A percentile compares a stretch with the other conserved stretches of the same genome.
These are phyloP conservation scores for Diloba caeruleocephala DNA, from an alignment of 2,888 invertebrate genomes.

Conservation along the genomic window DNA sequence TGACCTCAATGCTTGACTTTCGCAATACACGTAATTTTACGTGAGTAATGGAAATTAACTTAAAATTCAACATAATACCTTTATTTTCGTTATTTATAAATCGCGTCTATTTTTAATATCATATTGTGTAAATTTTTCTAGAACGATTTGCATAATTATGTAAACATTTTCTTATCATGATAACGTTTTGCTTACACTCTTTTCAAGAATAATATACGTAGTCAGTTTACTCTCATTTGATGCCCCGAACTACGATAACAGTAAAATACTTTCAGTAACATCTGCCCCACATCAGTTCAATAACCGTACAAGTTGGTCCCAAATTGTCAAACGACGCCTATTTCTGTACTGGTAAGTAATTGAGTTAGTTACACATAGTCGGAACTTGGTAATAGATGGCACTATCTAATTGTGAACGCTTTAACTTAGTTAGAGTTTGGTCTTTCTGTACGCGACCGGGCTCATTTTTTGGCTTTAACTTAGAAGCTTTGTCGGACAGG, in stretches of 20 bases:
- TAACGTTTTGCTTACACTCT: too few species aligned
- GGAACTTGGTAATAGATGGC: constrained; percentile 48
- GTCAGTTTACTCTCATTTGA: background rate
- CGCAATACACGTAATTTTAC: too few species aligned
- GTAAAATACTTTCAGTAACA: constrained; percentile 15
- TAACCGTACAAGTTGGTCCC: constrained; percentile 28
- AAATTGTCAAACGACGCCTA: constrained; percentile 54
- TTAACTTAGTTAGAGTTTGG: constrained; percentile 48
- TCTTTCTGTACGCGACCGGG: constrained; percentile 8
- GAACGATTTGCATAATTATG: too few species aligned
- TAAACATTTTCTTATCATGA: too few species aligned
- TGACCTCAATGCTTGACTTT: too few species aligned
- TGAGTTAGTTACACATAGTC: constrained; percentile 55
- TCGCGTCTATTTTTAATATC: too few species aligned
- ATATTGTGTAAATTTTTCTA: too few species aligned
- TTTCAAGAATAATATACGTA: background rate
- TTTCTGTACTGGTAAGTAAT: constrained; percentile 51
- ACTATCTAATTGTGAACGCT: constrained; percentile 44
- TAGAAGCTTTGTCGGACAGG: too few species aligned
- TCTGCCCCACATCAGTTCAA: constrained; percentile 28
- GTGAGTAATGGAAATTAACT: too few species aligned
- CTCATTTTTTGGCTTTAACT: too few species aligned
- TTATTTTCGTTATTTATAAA: too few species aligned
- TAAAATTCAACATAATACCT: too few species aligned
- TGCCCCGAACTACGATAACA: background rate